These are phyloP conservation scores for Acromyrmex echinatior DNA, from an alignment of 1,140 invertebrate genomes.

Conservation along the genomic window DNA sequence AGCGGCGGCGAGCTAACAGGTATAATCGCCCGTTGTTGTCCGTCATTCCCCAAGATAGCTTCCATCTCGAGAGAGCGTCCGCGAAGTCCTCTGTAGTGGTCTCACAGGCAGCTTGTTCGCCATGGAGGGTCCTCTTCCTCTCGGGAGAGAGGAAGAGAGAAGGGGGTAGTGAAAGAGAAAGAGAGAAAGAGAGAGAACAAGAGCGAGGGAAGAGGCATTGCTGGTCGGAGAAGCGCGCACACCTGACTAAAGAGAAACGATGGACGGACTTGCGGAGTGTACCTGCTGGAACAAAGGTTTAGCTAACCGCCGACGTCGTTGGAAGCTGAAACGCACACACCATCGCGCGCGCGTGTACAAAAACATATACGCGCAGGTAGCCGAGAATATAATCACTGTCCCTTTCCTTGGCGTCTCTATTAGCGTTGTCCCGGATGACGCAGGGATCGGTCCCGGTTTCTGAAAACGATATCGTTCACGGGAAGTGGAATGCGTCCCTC, in stretches of 20 bases:
- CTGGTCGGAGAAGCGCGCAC: constrained; percentile 1
- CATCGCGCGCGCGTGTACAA: not conserved
- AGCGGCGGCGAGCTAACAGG: constrained; percentile 37
- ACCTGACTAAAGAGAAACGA: constrained; percentile 70
- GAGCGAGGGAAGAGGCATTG: not conserved
- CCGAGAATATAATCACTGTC: constrained; percentile 41
- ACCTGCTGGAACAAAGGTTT: constrained; percentile 59
- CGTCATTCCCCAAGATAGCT: constrained; percentile 56
- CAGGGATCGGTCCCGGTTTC: constrained; percentile 5
- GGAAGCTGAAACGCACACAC: constrained; percentile 56
- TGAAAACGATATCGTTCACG: constrained; percentile 48
- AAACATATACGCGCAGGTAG: not conserved
- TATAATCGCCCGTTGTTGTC: constrained; percentile 28
- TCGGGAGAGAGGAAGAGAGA: not conserved
- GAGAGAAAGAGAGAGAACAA: not conserved
- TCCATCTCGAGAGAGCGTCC: constrained; percentile 18
- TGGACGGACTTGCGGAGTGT: not conserved
- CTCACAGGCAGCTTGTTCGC: constrained; percentile 34
- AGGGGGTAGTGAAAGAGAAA: not conserved
- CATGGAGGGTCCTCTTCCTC: constrained; percentile 40
- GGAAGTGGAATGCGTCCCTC: constrained; percentile 22
- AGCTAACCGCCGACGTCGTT: not conserved
- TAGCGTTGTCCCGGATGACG: constrained; percentile 29
- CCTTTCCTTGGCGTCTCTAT: constrained; percentile 42
- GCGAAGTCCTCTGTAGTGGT: constrained; percentile 4